Conservation (phyloP, 2,113 vertebrate genomes). For the Antechinus stuartii region DNA sequence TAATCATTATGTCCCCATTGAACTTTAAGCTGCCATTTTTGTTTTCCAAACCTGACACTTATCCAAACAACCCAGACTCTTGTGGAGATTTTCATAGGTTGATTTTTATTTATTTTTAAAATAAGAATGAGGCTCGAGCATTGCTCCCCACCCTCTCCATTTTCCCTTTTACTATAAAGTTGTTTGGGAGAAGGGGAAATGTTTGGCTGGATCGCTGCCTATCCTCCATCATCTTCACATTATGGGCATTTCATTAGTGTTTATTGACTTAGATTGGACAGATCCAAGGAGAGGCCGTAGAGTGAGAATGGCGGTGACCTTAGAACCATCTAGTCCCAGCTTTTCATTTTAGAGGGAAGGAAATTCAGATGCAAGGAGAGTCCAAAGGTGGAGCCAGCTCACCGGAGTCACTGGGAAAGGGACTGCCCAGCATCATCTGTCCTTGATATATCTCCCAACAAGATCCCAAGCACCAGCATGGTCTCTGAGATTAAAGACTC, state of each 20-base stretch:
- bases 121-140: background rate
- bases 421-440: background rate
- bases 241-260: background rate
- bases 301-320: background rate
- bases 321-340: background rate
- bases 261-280: background rate
- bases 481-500: slow-evolving; percentile 66
- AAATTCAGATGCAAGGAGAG: accelerated
- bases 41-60: background rate
- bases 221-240: background rate
- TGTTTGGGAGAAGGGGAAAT: background rate
- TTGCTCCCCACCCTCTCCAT: background rate
- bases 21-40: background rate
- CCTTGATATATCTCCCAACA: background rate
- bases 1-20: background rate
- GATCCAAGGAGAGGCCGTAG: background rate
- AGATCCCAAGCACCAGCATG: background rate
- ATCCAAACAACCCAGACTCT: background rate
- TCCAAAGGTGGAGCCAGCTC: background rate
- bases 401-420: background rate
- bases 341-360: background rate
- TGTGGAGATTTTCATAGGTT: background rate
- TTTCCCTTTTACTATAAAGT: background rate
- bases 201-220: background rate
- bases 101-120: background rate